Conservation (phyloP, 92 coral and sea anemone genomes). For the Palythoa grandis region DNA sequence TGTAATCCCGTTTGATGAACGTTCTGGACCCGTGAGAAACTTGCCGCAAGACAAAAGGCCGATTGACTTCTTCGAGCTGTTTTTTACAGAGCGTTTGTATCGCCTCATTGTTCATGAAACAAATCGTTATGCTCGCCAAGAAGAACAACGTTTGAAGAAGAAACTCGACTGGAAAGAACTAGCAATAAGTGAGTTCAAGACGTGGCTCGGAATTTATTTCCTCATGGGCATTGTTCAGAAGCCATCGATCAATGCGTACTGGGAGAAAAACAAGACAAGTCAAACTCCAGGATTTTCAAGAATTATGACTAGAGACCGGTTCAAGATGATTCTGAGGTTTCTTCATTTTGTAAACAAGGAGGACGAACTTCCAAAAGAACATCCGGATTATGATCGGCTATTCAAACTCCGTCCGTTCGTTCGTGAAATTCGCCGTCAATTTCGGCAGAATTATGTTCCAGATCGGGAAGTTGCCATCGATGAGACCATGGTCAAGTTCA, state of each 20-base stretch:
- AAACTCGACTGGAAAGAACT: constrained; percentile 51
- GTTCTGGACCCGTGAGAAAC: constrained; percentile 37
- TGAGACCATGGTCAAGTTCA: constrained; percentile 61
- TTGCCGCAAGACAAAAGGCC: constrained; percentile 32
- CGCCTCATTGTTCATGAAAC: constrained; percentile 54
- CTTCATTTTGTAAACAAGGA: constrained; percentile 53
- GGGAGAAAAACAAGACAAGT: constrained; percentile 35
- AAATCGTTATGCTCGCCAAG: constrained; percentile 41
- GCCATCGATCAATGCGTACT: constrained; percentile 47
- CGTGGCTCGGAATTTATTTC: constrained; percentile 50
- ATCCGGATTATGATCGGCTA: constrained; percentile 44
- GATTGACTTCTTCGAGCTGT: constrained; percentile 41
- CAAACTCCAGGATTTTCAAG: constrained; percentile 41
- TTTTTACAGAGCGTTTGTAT: constrained; percentile 43
- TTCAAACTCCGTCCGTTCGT: constrained; percentile 43
- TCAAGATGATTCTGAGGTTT: constrained; percentile 42
- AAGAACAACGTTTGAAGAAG: constrained; percentile 45
- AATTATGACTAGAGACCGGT: constrained; percentile 49
- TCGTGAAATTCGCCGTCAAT: constrained; percentile 22
- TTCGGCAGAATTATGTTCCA: constrained; percentile 31
- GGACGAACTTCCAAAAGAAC: constrained; percentile 46
- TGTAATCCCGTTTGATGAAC: constrained; percentile 5
- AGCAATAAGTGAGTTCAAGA: constrained; percentile 45
- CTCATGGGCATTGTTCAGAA: constrained; percentile 52
- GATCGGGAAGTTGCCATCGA: constrained; percentile 41